Evolutionary conservation across 2,888 invertebrate genomes (phyloP), one percentile per base, ranked within the genome.

Genomic region (Zaprionus lineosus): DNA sequence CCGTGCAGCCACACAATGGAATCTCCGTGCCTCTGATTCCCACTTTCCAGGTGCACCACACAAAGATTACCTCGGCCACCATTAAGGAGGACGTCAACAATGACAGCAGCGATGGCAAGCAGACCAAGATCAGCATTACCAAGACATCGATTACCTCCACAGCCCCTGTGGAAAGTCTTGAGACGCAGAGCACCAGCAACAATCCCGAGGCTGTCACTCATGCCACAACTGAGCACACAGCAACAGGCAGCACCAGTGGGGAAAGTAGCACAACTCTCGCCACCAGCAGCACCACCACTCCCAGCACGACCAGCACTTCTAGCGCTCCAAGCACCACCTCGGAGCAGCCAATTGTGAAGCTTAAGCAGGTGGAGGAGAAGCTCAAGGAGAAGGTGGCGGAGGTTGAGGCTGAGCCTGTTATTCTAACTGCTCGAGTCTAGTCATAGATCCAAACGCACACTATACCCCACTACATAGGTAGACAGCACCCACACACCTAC

Each of bases 361-460:
- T 87, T 1, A 85, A 87, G 62, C 73, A 84, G 58, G 86, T 63
- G 12, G 89, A 89, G 61, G 72, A 87, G 37, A 83, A 89, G 55
- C 75, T 89, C 0, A 89, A 89, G 65, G 88, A 88, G 44, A 89
- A 89, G 75, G 82, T 89, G 2, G 89, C 88, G 15, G 90, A 90
- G 66, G 88, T 90, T 21, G 89, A 89, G 70, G 90, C 90, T 15
- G 89, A 89, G 15, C 90, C 90, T n/a, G 70, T 90, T 6, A 90
- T 90, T 52, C 75, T 90, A 4, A 88, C 89, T 16, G 82, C 89
- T 4, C 85, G 90, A 26, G 86, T 90, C 40, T 90, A 85, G 77
- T 19, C 37, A 33, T 76, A 76, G 73, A 43, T 52, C 47, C 61
- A 76, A n/a, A n/a, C n/a, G 44, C 57, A 46, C 51, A 31, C 47